These are phyloP conservation scores for Timema podura DNA, from an alignment of 2,888 invertebrate genomes.

Conservation along the genomic window DNA sequence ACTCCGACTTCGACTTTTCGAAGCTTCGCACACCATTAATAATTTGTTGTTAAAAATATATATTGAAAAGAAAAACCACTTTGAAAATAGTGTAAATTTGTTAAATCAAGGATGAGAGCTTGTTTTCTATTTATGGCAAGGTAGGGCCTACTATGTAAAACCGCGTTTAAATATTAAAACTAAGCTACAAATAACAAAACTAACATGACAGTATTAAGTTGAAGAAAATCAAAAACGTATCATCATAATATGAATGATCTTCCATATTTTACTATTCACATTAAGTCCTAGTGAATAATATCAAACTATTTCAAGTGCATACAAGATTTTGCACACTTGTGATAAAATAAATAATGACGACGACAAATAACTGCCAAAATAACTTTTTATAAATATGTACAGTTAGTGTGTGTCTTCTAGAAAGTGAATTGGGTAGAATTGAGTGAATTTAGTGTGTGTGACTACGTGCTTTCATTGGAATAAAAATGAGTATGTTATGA, in stretches of 20 bases:
- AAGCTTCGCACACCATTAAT: no score
- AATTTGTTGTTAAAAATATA: not conserved
- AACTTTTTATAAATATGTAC: conserved; percentile 12
- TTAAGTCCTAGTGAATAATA: not conserved
- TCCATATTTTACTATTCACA: conserved; percentile 1
- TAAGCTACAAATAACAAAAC: no score
- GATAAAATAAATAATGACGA: not conserved
- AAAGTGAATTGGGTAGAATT: not conserved
- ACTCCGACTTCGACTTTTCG: no score
- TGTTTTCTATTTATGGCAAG: not conserved
- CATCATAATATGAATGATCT: conserved; percentile 7
- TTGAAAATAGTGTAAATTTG: not conserved
- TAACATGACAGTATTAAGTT: conserved; percentile 12
- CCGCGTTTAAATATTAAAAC: no score
- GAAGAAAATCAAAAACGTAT: not conserved
- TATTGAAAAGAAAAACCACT: not conserved
- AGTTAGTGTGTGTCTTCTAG: not conserved
- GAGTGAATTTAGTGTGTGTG: not conserved
- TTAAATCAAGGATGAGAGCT: not conserved
- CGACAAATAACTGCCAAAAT: conserved; percentile 10
- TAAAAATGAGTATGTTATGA: not conserved
- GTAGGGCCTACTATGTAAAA: not conserved
- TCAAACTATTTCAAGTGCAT: not conserved
- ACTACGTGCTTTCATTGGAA: not conserved
- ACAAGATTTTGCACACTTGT: not conserved